Evolutionary conservation across 2,888 invertebrate genomes (phyloP), one percentile per base, ranked within the genome.

Genomic region (Actias luna): DNA sequence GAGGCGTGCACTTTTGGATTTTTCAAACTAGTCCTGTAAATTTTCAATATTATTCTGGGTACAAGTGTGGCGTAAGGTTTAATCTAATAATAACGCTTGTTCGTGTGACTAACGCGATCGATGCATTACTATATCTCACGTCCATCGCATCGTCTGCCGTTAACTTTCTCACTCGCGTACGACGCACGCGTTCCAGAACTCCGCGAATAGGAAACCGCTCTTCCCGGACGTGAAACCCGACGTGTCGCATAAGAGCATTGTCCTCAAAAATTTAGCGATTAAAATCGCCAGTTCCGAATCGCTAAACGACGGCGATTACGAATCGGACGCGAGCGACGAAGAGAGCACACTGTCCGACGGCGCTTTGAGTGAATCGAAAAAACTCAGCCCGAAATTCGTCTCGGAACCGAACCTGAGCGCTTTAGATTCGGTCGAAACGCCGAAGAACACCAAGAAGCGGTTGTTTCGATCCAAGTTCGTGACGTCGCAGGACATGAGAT

Each of bases 401-500:
- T 93, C 93, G 0, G 93, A 93, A 69, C 93, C 93, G 0, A 93
- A 93, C 69, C 70, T 93, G 31, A 93, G 92, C 64, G 76, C 81
- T 12, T 50, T 93, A 50, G 92, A 90, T 46, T 57, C 76, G 0
- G 89, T 87, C 3, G 90, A 88, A 67, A 92, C 93, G 2, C 92
- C 92, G 0, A 93, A 92, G 66, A 90, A 88, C 58, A 78, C 84
- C 0, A 92, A 91, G 68, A 89, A 88, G 3, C 76, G 92, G 69
- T 69, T 93, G 62, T 93, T 92, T 72, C 83, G 92, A 22, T 88
- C 93, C 0, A 93, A 92, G 74, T 73, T 88, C 1, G 64, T 87
- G 0, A 82, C 83, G 0, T 82, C 88, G 35, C 67, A 87, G 2
- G 88, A 87, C 63, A 92, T 89, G 63, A 92, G 90, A 66, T 92